Base-by-base conservation (phyloP, 2,113 vertebrate species). In the Tragelaphus scriptus region DNA sequence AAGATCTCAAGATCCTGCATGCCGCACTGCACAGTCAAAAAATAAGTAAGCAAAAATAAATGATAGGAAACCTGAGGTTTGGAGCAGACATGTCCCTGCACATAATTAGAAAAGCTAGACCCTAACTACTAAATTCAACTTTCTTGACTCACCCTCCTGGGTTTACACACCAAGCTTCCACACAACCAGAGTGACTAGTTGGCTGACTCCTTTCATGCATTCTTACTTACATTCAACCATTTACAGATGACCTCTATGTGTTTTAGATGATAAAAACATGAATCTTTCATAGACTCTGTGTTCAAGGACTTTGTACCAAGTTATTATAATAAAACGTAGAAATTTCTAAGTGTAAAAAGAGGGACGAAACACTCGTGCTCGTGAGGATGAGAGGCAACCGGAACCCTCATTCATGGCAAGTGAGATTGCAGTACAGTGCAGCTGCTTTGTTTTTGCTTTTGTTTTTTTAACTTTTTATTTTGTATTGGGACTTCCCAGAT, bases 191-290 rank as follows among this genome's bases (percentile, higher is more conserved):
- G 25, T 3, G 6, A 25, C 92, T 30, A 51, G 40, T 14, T 3
- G 7, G 2, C 13, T 10, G 10, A 14, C 30, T 15, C 28, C 49
- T 51, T 53, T 40, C 25, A 5, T 0, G 1, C 13, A 3, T 11
- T 51, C 36, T 17, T n/a, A 32, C 28, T 51, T 32, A 10, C 75
- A 51, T 14, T 56, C 14, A 25, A 17, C 56, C 16, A 16, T 25
- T 21, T 17, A 28, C 3, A 15, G n/a, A 68, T 13, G 30, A 75
- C 21, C 16, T 56, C 25, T 40, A 25, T 49, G 47, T 56, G 36
- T 10, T 28, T n/a, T 81, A 17, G 85, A 61, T 28, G 44, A n/a
- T 26, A 23, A 26, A n/a, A 58, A 14, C 3, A 53, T 51, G 32
- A 36, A 7, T 91, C 49, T 2, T 7, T 21, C 61, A 28, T 5